These are phyloP conservation scores for Platysternon megacephalum DNA, from an alignment of 2,113 vertebrate species.

Conservation along the genomic window DNA sequence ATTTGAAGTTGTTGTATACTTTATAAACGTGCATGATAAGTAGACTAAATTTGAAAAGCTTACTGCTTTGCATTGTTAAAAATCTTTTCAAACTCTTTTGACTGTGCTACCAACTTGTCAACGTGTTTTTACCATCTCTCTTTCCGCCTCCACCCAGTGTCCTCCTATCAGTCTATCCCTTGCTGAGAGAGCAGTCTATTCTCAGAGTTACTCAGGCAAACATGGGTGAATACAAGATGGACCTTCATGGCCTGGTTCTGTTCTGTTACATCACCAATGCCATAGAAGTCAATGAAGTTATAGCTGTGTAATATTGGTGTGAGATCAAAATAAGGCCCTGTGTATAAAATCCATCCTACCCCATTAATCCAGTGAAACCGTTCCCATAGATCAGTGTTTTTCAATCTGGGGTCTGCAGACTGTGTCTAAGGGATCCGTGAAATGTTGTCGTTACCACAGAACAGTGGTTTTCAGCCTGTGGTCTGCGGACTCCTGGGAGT, in stretches of 20 bases:
- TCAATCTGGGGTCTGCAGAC: no score
- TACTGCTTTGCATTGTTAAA: background rate
- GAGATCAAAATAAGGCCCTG: background rate
- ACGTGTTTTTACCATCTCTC: background rate
- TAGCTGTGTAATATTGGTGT: background rate
- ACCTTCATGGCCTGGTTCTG: conserved; percentile 22
- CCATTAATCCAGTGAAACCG: background rate
- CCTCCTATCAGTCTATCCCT: background rate
- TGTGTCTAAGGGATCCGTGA: no score
- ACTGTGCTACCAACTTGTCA: background rate
- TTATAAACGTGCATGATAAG: background rate
- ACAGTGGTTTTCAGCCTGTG: no score
- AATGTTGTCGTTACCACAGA: no score
- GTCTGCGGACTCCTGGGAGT: no score
- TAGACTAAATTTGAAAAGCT: background rate
- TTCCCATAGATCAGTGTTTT: background rate
- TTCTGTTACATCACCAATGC: conserved; percentile 28
- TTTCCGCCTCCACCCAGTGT: background rate
- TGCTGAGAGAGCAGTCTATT: conserved; percentile 7
- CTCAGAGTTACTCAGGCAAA: conserved; percentile 12
- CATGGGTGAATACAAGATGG: background rate
- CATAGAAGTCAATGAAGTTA: background rate
- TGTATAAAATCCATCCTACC: background rate
- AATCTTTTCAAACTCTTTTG: background rate
- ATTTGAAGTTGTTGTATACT: background rate